These are phyloP conservation scores for Brachionus asplanchnoidis DNA, from an alignment of 1,140 invertebrate genomes.

Conservation along the genomic window DNA sequence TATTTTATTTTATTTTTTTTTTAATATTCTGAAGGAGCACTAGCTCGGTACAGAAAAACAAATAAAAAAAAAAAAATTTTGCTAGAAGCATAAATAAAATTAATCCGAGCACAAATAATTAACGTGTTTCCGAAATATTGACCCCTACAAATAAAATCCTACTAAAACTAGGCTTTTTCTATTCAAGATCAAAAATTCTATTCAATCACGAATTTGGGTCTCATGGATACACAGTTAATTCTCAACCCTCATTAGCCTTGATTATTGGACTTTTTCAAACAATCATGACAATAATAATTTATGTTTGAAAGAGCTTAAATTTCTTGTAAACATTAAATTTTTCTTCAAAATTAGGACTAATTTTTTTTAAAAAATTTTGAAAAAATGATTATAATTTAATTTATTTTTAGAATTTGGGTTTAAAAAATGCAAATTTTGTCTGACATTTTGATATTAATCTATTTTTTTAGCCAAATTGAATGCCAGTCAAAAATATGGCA, in stretches of 20 bases:
- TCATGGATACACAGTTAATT: neutral
- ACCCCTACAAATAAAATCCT: neutral
- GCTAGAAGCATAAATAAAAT: neutral
- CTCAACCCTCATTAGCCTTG: neutral
- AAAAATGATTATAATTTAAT: neutral
- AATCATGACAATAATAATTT: neutral
- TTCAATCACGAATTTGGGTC: neutral
- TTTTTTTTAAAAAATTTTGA: neutral
- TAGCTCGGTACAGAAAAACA: too few relatives aligned
- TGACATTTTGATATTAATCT: neutral
- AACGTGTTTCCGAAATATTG: neutral
- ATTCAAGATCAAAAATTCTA: neutral
- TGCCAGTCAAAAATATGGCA: constrained; percentile 42
- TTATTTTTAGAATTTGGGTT: neutral
- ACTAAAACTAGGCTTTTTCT: neutral
- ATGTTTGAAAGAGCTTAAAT: neutral
- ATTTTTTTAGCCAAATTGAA: neutral
- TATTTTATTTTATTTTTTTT: too few relatives aligned
- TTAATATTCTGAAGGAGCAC: too few relatives aligned
- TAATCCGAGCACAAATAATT: neutral
- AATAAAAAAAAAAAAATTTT: too few relatives aligned
- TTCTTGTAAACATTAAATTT: neutral
- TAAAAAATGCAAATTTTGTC: neutral
- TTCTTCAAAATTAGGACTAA: neutral
- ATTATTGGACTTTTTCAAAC: neutral